Conservation (phyloP, 1,140 invertebrate genomes). For the Melanaphis sacchari region DNA sequence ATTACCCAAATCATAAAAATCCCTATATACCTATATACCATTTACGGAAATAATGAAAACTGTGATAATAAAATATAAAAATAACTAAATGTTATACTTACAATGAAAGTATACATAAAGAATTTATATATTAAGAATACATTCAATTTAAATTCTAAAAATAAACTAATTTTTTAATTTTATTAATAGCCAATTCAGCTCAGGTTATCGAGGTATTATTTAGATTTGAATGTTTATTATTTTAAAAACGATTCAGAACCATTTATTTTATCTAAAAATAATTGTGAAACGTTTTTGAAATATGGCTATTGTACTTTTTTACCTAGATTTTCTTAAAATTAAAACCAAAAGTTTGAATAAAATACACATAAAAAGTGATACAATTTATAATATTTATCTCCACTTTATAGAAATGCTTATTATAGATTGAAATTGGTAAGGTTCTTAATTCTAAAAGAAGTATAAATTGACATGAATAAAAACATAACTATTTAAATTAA, state of each 20-base stretch:
- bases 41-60: neutral
- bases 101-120: neutral
- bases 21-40: neutral
- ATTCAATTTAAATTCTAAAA: neutral
- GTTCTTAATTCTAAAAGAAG: no score
- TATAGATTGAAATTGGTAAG: neutral
- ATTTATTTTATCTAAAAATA: neutral
- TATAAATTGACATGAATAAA: no score
- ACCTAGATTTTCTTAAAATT: no score
- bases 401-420: neutral
- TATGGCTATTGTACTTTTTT: neutral
- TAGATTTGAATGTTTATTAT: neutral
- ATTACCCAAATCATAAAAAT: neutral
- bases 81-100: neutral
- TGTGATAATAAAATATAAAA: constrained; percentile 8
- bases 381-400: neutral
- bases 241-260: neutral
- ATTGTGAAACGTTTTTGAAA: neutral
- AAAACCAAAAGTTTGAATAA: neutral
- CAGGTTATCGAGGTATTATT: neutral
- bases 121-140: neutral
- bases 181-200: neutral
- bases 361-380: neutral
- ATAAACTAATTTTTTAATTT: neutral
- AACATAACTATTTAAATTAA: neutral